Base-by-base conservation (phyloP, 2,113 vertebrate species). In the Burhinus oedicnemus region DNA sequence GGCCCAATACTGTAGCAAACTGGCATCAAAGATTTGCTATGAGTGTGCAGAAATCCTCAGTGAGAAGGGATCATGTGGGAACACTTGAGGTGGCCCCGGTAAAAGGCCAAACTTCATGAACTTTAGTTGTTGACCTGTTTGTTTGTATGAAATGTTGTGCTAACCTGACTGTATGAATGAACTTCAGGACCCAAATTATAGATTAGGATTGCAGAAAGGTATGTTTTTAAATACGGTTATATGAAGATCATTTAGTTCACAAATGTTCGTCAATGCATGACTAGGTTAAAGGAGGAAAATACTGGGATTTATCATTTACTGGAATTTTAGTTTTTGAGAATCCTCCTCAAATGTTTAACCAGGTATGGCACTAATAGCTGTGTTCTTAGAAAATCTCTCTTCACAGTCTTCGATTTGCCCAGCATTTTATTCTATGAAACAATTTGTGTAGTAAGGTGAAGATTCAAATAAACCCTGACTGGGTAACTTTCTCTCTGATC, bases 1-100 rank as follows among this genome's bases (percentile, higher is more conserved):
- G 68, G 30, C 51, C 20, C n/a, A 22, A 5, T 60, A 18, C 23
- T 45, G 57, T 22, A 44, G 55, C 65, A 27, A 55, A 26, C 16
- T 55, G 57, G 8, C 15, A 15, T 6, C 0, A 0, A 4, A 15
- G 8, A 29, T 83, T 45, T 1, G 1, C 42, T 70, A 7, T 64
- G 27, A 44, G 29, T 17, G 3, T 75, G 47, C 51, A 49, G n/a
- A 38, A 84, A 29, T 66, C 8, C 14, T 66, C 32, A 7, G 12
- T 57, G 60, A 83, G 54, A 80, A 2, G 23, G 54, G 14, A 40
- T 65, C 23, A 7, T 19, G 30, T 49, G 23, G 25, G 19, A 57
- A 18, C 12, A 15, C 20, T 10, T 40, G 49, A 94, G 8, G 5
- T 77, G 20, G 15, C 19, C 4, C 25, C 51, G 23, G 11, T 18